Evolutionary conservation across 2,888 invertebrate genomes (phyloP), one percentile per base, ranked within the genome.

Genomic region (Desoria tigrina): DNA sequence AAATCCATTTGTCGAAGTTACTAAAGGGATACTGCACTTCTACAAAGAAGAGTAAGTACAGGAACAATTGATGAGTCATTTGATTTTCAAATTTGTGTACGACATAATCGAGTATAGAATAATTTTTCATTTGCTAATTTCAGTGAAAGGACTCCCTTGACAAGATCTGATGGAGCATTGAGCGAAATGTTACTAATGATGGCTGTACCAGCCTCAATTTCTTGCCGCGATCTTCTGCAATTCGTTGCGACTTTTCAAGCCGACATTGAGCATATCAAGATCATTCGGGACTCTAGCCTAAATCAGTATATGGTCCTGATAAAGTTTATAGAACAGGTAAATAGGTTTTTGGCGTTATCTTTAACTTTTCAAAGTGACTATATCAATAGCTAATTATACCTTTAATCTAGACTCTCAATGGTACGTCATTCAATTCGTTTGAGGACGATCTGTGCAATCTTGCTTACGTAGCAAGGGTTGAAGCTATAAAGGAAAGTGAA

Each of bases 231-330:
- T 81, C 83, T 99, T 56, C 83, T 99, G 37, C 90, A 90, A 23
- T 99, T 98, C 80, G 90, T 94, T 32, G 94, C 94, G 0, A 94
- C 97, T 7, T 95, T 94, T 77, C 91, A 93, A 79, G 64, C 88
- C 55, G 90, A 90, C 78, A 90, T 98, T 42, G 89, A 92, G 66
- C 90, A 93, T 79, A 91, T 98, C 74, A 86, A 94, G 72, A 94
- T 99, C 56, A 86, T 99, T 54, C 84, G 95, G 24, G 93, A 93
- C 61, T 87, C 88, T 23, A 82, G 84, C 18, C 94, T 96, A 0
- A 97, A 98, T 81, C 95, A 96, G 79, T 99, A 97, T 79, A 98
- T 99, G 97, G 92, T 94, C 50, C 82, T 99, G 26, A 83, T 99
- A 39, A 95, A 93, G 84, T 96, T 87, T 77, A 81, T 81, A 71